A percentile compares a stretch with the other conserved stretches of the same genome.
Conservation (phyloP, 2,888 invertebrate species). For the Hydraecia micacea region DNA sequence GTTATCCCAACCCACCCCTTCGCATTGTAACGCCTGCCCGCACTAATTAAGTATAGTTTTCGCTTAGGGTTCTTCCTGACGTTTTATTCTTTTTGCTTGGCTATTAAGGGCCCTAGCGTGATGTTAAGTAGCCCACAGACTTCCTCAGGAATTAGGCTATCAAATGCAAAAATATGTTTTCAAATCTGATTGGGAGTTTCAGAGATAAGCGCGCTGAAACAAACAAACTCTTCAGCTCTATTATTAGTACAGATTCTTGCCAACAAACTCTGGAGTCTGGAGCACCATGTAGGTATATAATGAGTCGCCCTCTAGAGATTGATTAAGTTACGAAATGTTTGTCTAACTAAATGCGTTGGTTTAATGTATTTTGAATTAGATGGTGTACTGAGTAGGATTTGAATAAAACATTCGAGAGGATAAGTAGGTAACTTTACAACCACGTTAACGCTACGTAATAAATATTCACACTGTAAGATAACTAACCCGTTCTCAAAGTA, state of each 20-base stretch:
- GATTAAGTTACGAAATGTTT: slow-evolving; percentile 54
- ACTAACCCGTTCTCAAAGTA: neutral
- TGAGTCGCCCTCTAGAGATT: slow-evolving; percentile 24
- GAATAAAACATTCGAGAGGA: slow-evolving; percentile 32
- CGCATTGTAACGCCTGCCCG: neutral
- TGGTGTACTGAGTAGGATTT: slow-evolving; percentile 34
- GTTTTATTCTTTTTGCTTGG: neutral
- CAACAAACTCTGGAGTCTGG: slow-evolving; percentile 49
- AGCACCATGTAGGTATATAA: slow-evolving; percentile 17
- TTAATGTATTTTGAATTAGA: slow-evolving; percentile 32
- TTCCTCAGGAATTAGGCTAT: neutral
- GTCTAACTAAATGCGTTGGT: slow-evolving; percentile 48
- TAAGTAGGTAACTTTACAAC: slow-evolving; percentile 34
- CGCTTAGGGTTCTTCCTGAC: neutral
- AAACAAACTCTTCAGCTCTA: no score
- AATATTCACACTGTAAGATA: slow-evolving; percentile 36
- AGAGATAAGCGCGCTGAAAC: no score
- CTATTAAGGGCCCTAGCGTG: neutral
- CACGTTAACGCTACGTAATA: slow-evolving; percentile 26
- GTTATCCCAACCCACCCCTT: neutral
- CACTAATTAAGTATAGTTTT: neutral
- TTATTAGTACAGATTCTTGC: slow-evolving; percentile 32
- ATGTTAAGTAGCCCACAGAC: neutral
- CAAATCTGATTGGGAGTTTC: no score
- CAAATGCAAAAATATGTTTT: neutral